Evolutionary conservation across 2,113 vertebrate species (phyloP), one percentile per base, ranked within the genome.

Genomic region (Ramphastos sulfuratus): DNA sequence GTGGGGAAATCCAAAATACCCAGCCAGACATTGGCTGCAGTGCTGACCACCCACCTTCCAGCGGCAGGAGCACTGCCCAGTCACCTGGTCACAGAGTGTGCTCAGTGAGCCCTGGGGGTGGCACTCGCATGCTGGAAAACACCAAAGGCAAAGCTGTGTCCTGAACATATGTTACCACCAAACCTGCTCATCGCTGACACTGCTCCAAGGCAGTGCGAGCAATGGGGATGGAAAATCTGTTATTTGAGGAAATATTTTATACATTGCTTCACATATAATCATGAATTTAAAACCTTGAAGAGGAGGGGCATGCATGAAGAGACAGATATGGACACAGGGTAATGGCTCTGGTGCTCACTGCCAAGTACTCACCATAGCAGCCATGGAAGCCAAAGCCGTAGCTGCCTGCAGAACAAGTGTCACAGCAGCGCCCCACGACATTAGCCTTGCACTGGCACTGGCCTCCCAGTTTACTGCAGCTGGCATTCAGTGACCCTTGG

Each of bases 1-100:
- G 39, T 69, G 82, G 4, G 99, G 98, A 95, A 99, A 99, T 18
- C 98, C 97, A 64, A 98, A 99, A 94, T 97, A 98, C 1, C 98
- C 98, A 0, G 90, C 11, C 73, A 94, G 96, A 76, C 98, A 99
- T 39, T 6, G 94, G 61, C 98, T 97, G 85, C 99, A 99, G 20
- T 24, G 97, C 37, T n/a, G 97, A 21, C 98, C 98, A 0, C 60
- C 76, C 15, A 98, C 94, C 4, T 97, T 97, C 44, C 67, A 48
- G 2, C 89, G 98, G 94, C 98, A 99, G 15, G 93, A 89, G 69
- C 99, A 99, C 89, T 98, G 98, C 70, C 99, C 98, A 0, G 97
- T 97, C 84, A 96, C 83, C 93, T 98, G 98, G 95, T 99, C 98
- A 8, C 98, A 99, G 19, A 98, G 64, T 0, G 95, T 27, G 10